Evolutionary conservation across 2,888 invertebrate genomes (phyloP), one percentile per base, ranked within the genome.

Genomic region (Balanococcus diminutus): DNA sequence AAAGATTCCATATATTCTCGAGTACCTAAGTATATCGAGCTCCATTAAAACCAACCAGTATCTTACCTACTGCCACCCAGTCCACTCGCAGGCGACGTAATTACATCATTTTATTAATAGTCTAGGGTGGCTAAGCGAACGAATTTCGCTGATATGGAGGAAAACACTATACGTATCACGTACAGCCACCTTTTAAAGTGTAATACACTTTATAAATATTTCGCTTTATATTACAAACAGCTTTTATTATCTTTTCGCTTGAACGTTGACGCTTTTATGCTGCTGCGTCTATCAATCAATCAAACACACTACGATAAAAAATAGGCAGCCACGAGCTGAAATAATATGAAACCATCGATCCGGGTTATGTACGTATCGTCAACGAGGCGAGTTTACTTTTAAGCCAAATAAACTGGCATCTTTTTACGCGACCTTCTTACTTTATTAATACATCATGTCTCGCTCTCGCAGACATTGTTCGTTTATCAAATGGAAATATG

Each of bases 191-290:
- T 56, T 56, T 32, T 36, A 32, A 32, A 32, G 32, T 19, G 19
- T 32, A 36, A 79, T 31, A 36, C 36, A 79, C 36, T 79, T 79
- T 79, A 79, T 79, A 79, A 79, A 79, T 79, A 79, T 79, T 79
- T 79, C 36, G 31, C 75, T 19, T 36, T 79, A 32, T 79, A 32
- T 79, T 79, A 32, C 36, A 36, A 36, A 79, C 19, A 79, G 75
- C 75, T 79, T 79, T 79, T 79, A 79, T 36, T 79, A 79, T 79
- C 32, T 79, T 79, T 79, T 79, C 75, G 75, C 36, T 79, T 79
- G 28, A 36, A 79, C 36, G 75, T 79, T 36, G 75, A 79, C 75
- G 75, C 75, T 32, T 36, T 36, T 36, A 79, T 36, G 75, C 28
- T 1, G 75, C 4, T 36, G 19, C 75, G 75, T 79, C 75, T 36